phyloP scores from a whole-genome alignment of 2,113 vertebrate species.

The Crotalus tigris region DNA sequence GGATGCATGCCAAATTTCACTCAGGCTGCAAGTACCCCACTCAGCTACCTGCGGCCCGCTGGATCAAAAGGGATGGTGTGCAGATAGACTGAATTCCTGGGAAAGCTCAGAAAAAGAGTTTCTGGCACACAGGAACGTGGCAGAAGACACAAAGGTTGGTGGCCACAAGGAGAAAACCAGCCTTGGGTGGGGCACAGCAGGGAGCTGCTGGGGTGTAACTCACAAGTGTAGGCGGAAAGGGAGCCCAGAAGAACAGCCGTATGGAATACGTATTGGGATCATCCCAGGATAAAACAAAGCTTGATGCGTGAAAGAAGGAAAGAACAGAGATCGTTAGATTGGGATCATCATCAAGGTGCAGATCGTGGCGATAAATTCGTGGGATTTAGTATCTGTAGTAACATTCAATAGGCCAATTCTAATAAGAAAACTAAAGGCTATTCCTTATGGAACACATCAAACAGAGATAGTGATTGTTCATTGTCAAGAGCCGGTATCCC shows the following conservation, averaged over 20 bases:
- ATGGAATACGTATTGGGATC: slow-evolving; percentile 55
- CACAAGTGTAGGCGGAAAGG: slow-evolving; percentile 44
- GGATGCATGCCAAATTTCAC: neutral
- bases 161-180: slow-evolving; percentile 31
- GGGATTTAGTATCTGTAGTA: neutral
- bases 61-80: slow-evolving; percentile 15
- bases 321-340: slow-evolving; percentile 12
- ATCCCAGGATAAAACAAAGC: slow-evolving; percentile 53
- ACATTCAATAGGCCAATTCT: neutral
- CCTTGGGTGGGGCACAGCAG: slow-evolving; percentile 34
- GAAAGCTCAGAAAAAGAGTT: slow-evolving; percentile 21
- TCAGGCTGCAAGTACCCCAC: neutral
- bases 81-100: slow-evolving; percentile 15
- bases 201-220: slow-evolving; percentile 36
- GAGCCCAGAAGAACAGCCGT: slow-evolving; percentile 33
- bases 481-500: neutral
- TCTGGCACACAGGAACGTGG: neutral
- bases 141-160: neutral
- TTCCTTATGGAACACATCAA: neutral
- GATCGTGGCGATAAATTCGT: neutral
- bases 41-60: neutral
- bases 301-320: neutral
- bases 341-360: slow-evolving; percentile 44
- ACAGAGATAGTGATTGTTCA: neutral
- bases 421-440: neutral